Conservation (phyloP, 2,888 invertebrate genomes). For the Exephanes ischioxanthus region DNA sequence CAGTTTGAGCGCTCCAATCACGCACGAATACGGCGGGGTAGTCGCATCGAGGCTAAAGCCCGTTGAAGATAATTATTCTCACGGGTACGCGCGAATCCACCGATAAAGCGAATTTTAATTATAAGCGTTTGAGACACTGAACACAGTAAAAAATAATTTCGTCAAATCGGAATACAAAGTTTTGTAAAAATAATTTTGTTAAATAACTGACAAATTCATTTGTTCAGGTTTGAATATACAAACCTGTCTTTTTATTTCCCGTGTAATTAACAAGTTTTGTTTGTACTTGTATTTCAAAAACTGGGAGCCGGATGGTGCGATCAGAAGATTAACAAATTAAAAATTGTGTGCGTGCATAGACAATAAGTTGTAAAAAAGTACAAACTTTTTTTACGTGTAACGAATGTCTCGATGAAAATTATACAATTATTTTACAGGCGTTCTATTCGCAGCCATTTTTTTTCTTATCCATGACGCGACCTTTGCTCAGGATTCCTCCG, state of each 20-base stretch:
- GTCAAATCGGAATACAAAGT: too few relatives aligned
- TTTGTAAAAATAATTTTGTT: too few relatives aligned
- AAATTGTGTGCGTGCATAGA: too few relatives aligned
- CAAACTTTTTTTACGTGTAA: too few relatives aligned
- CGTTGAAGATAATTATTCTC: slow-evolving; percentile 55
- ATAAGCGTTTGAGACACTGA: slow-evolving; percentile 2
- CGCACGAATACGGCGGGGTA: slow-evolving; percentile 53
- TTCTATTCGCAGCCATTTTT: not conserved
- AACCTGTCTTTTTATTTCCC: not conserved
- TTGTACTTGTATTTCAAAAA: too few relatives aligned
- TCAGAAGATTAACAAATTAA: too few relatives aligned
- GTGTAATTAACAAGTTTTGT: too few relatives aligned
- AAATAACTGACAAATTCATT: too few relatives aligned
- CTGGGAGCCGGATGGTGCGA: too few relatives aligned
- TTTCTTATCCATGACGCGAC: not conserved
- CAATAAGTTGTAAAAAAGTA: too few relatives aligned
- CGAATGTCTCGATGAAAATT: not conserved
- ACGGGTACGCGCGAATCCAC: slow-evolving; percentile 34
- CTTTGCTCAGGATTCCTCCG: not conserved
- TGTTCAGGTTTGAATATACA: not conserved
- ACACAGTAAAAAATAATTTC: not conserved
- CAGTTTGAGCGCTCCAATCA: too few relatives aligned
- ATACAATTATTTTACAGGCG: not conserved
- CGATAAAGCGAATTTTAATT: slow-evolving; percentile 14
- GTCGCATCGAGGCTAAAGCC: slow-evolving; percentile 29